Evolutionary conservation across 2,797 vertebrate genomes (phyloP).

Genomic region (Anisognathus igniventris): DNA sequence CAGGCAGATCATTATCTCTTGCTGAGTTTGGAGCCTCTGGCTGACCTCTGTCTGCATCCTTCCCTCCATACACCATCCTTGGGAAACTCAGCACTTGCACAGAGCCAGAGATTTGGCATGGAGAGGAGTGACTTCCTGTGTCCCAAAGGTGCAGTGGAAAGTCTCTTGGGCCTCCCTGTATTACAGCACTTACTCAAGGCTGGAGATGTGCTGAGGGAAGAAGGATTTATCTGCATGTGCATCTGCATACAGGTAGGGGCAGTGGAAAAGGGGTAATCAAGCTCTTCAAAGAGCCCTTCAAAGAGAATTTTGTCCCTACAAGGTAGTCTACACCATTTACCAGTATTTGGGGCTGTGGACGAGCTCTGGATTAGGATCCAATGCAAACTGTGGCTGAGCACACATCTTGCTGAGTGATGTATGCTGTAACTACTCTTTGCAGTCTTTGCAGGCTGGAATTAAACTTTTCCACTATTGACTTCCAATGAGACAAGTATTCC

Average conservation of each 20-base stretch:
- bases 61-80: background rate
- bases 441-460: background rate
- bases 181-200: background rate
- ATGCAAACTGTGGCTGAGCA: background rate
- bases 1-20: background rate
- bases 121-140: background rate
- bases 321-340: background rate
- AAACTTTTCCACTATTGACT: background rate
- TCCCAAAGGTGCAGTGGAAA: background rate
- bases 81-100: background rate
- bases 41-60: background rate
- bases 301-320: background rate
- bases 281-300: background rate
- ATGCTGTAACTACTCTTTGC: background rate
- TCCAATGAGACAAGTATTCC: background rate
- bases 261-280: background rate
- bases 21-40: background rate
- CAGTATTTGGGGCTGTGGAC: background rate
- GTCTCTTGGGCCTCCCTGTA: background rate
- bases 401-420: background rate
- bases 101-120: background rate
- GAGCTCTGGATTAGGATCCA: background rate
- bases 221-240: fast-evolving
- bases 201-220: background rate
- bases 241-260: fast-evolving